Percentiles rank a stretch among this genome's conserved stretches.
These are phyloP conservation scores for Platorchestia sp. DNA, from an alignment of 1,140 invertebrate species.

Conservation along the genomic window DNA sequence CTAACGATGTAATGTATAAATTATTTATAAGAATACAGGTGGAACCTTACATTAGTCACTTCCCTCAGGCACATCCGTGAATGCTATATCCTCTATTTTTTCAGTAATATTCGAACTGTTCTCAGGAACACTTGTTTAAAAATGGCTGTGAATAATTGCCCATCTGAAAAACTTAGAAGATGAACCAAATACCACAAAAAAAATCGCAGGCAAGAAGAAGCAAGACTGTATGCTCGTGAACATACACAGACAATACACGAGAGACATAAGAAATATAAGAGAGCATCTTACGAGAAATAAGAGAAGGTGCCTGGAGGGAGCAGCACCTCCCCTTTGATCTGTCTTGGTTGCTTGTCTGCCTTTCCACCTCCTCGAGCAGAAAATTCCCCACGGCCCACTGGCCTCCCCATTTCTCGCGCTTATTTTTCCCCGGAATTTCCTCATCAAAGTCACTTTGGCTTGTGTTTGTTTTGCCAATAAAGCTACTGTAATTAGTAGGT, in stretches of 20 bases:
- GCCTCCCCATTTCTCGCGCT: not conserved
- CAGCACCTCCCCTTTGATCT: not conserved
- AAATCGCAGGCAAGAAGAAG: not conserved
- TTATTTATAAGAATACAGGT: too few species aligned
- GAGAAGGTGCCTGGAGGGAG: not conserved
- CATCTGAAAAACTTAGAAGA: too few species aligned
- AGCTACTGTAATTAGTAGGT: constrained; percentile 45
- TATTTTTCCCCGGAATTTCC: not conserved
- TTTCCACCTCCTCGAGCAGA: not conserved
- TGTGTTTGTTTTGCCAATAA: constrained; percentile 46
- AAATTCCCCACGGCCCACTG: not conserved
- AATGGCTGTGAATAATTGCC: too few species aligned
- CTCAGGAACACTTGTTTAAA: too few species aligned
- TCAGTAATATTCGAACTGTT: too few species aligned
- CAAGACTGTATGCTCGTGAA: not conserved
- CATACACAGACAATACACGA: not conserved
- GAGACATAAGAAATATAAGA: too few species aligned
- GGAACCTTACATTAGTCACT: too few species aligned
- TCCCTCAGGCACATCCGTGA: too few species aligned
- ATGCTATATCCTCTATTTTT: too few species aligned
- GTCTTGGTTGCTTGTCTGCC: not conserved
- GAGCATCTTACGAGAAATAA: not conserved
- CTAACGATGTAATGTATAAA: too few species aligned
- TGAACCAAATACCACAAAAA: too few species aligned
- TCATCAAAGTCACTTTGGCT: not conserved